A percentile compares a stretch with the other conserved stretches of the same genome.
Evolutionary conservation across 37 sponge, comb jelly and placozoan species (phyloP).

Genomic region (Tethya wilhelma): DNA sequence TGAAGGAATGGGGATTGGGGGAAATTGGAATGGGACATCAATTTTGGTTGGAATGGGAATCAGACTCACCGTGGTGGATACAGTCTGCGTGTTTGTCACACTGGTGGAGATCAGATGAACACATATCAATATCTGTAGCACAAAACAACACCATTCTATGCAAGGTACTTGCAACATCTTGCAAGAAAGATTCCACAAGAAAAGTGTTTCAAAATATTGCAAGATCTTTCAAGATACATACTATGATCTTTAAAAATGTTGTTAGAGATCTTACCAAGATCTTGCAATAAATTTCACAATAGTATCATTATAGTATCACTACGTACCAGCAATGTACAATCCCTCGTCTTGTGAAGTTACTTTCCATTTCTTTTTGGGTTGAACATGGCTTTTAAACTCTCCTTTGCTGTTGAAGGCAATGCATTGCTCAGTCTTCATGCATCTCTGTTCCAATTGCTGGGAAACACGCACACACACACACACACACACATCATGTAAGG

Average conservation of each 20-base stretch:
- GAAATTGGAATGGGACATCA: background rate
- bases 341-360: conserved; percentile 3
- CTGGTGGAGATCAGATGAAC: conserved; percentile 58
- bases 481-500: too few relatives aligned
- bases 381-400: conserved; percentile 40
- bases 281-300: too few relatives aligned
- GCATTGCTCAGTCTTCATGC: conserved; percentile 50
- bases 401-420: conserved; percentile 48
- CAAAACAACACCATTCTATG: too few relatives aligned
- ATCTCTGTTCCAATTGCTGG: conserved; percentile 18
- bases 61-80: too few relatives aligned
- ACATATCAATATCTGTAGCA: conserved; percentile 68
- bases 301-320: background rate
- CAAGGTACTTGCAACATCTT: too few relatives aligned
- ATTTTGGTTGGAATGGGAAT: too few relatives aligned
- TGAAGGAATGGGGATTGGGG: background rate
- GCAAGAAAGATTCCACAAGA: too few relatives aligned
- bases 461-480: too few relatives aligned
- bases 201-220: too few relatives aligned
- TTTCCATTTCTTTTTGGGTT: conserved; percentile 28
- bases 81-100: conserved; percentile 55
- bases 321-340: conserved; percentile 54
- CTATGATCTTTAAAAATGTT: too few relatives aligned
- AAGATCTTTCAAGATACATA: too few relatives aligned
- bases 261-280: too few relatives aligned